Base-by-base conservation (phyloP, 2,888 invertebrate genomes). In the Anarsia innoxiella region DNA sequence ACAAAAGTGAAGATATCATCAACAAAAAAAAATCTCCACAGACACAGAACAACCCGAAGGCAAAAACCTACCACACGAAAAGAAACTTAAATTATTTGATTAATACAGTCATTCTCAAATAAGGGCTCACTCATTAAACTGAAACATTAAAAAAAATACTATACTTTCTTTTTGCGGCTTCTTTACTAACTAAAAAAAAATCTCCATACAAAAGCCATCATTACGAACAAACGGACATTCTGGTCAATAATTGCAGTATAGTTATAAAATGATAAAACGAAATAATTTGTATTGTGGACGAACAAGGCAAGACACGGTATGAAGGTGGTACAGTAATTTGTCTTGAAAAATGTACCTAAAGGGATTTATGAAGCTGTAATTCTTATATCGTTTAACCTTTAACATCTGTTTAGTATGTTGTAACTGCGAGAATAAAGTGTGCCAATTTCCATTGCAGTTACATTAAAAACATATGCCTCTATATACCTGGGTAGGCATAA, bases 241-340 rank as follows among this genome's bases (percentile, higher is more conserved):
- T 14, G 30, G 12, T 23, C 12, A 23, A 36, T 40, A 40, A 66
- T 66, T 58, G 54, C 59, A 48, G 61, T 66, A 66, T 62, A 54
- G 37, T 53, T 56, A 48, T 46, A 44, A n/a, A 31, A 41, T 64
- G 65, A 67, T 63, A 49, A 55, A 67, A 58, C 31, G 40, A 47
- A 45, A 54, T 51, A 59, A 66, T 67, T 67, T 66, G 63, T 67
- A 47, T 51, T 50, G 36, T 52, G 45, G 48, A 48, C 53, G 6
- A 31, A 31, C 30, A 23, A 25, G 39, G 38, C 9, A 6, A 31
- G n/a, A n/a, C n/a, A n/a, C n/a, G n/a, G n/a, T n/a, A n/a, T n/a
- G n/a, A n/a, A n/a, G n/a, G n/a, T n/a, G n/a, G n/a, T n/a, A 23
- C 25, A 10, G 23, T 19, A 19, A 19, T 19, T 13, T 32, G n/a